phyloP scores from a whole-genome alignment of 2,888 invertebrate genomes.

The Odontocolon sp. region DNA sequence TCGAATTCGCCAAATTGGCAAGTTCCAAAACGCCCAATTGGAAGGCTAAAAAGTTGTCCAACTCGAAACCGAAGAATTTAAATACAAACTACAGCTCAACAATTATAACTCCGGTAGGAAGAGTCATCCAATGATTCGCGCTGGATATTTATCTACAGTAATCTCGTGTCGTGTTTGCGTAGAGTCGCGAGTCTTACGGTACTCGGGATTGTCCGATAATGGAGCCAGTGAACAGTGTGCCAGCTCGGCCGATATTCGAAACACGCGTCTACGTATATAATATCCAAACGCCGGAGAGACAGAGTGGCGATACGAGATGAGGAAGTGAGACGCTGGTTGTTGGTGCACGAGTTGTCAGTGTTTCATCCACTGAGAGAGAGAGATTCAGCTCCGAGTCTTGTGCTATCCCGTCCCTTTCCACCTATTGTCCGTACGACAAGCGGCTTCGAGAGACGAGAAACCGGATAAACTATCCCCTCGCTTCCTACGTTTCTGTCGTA shows the following conservation, averaged over 20 bases:
- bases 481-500: not conserved
- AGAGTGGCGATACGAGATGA: no score
- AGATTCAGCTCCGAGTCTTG: not conserved
- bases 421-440: conserved; percentile 27
- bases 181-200: conserved; percentile 12
- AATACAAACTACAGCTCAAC: not conserved
- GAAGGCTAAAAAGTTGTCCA: no score
- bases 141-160: conserved; percentile 47
- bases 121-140: conserved; percentile 29
- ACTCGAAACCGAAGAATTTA: no score
- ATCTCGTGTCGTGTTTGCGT: conserved; percentile 31
- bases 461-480: conserved; percentile 61
- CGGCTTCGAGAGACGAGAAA: conserved; percentile 63
- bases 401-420: not conserved
- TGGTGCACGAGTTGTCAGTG: conserved; percentile 22
- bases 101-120: conserved; percentile 16
- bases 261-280: conserved; percentile 20
- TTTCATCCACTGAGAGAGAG: conserved; percentile 12
- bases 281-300: no score
- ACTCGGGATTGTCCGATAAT: conserved; percentile 25
- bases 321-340: not conserved
- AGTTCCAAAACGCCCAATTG: no score
- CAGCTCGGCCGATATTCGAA: conserved; percentile 35
- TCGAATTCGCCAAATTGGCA: no score
- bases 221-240: not conserved